These are phyloP conservation scores for Amblyraja radiata DNA, from an alignment of 2,797 vertebrate species.

Conservation along the genomic window DNA sequence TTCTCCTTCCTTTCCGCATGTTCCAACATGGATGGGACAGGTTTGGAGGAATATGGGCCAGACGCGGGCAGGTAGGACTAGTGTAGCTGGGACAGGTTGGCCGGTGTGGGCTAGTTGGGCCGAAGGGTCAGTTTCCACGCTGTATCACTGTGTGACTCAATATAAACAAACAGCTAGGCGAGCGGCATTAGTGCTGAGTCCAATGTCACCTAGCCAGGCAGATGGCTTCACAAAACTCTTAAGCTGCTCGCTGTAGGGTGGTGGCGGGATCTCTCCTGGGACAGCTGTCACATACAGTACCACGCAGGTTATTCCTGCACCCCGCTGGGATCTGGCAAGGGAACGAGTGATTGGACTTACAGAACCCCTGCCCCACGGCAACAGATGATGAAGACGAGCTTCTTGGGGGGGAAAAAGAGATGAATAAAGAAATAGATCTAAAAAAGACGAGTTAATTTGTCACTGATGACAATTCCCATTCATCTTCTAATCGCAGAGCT, in stretches of 20 bases:
- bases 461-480: conserved; percentile 29
- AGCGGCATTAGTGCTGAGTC: neutral
- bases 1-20: no score
- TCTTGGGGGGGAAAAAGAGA: neutral
- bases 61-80: no score
- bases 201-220: neutral
- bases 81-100: no score
- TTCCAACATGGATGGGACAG: no score
- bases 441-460: conserved; percentile 39
- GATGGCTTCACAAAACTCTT: conserved; percentile 14
- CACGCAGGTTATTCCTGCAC: conserved; percentile 7
- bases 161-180: neutral
- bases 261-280: neutral
- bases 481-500: neutral
- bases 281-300: neutral
- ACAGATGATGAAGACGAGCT: conserved; percentile 13
- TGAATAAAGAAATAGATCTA: neutral
- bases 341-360: conserved; percentile 26
- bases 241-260: conserved; percentile 10
- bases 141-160: no score
- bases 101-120: no score
- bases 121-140: no score
- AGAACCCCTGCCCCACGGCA: conserved; percentile 6
- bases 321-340: conserved; percentile 21
- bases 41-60: no score